Evolutionary conservation across 2,888 invertebrate genomes (phyloP).

Genomic region (Acanthoscelides obtectus): DNA sequence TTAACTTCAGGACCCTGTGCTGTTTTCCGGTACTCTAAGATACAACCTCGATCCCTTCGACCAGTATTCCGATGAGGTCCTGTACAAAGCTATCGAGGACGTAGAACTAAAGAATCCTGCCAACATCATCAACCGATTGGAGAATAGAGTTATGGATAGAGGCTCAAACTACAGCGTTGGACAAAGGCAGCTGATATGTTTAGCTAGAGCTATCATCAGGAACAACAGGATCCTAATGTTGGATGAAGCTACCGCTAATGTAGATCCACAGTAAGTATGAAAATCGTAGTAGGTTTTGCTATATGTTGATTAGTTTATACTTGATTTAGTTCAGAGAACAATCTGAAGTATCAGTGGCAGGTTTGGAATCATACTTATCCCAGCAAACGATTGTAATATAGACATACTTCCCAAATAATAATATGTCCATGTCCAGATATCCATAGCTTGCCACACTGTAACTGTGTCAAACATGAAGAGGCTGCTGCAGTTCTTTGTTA

Average conservation of each 20-base stretch:
- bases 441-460: too few relatives aligned
- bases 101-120: constrained; percentile 70
- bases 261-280: constrained; percentile 70
- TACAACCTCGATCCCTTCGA: constrained; percentile 73
- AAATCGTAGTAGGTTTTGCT: not conserved
- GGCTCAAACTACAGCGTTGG: constrained; percentile 84
- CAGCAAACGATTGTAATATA: too few relatives aligned
- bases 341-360: not conserved
- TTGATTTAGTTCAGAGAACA: too few relatives aligned
- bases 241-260: constrained; percentile 91
- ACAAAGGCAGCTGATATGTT: constrained; percentile 83
- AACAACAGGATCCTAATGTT: constrained; percentile 80
- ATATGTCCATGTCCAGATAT: too few relatives aligned
- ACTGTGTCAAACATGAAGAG: too few relatives aligned
- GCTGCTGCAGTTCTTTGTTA: too few relatives aligned
- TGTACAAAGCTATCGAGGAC: constrained; percentile 70
- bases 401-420: too few relatives aligned
- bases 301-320: too few relatives aligned
- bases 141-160: constrained; percentile 68
- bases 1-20: constrained; percentile 34
- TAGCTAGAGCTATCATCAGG: constrained; percentile 81
- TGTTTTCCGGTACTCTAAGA: constrained; percentile 64
- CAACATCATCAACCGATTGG: constrained; percentile 55
- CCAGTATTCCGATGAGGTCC: constrained; percentile 60
- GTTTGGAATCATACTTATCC: too few relatives aligned